Percentiles rank a stretch among this genome's conserved stretches.
These are phyloP conservation scores for Emydocephalus ijimae DNA, from an alignment of 2,113 vertebrate genomes.

Conservation along the genomic window DNA sequence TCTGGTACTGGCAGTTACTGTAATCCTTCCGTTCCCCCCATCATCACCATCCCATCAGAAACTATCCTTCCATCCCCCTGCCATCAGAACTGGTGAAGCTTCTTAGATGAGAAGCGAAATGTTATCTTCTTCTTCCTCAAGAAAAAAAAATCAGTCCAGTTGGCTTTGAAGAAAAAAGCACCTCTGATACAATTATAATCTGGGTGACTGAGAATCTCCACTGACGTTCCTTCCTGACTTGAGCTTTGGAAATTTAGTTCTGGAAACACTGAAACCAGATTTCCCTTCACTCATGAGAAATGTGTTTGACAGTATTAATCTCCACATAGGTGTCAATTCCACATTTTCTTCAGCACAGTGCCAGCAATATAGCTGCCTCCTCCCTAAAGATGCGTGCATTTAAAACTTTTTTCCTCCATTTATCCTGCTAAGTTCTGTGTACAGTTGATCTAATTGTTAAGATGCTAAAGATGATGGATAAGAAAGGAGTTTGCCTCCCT, in stretches of 20 bases:
- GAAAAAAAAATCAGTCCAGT: not conserved
- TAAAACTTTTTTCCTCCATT: not conserved
- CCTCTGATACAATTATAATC: not conserved
- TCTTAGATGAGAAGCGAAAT: not conserved
- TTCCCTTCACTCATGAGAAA: not conserved
- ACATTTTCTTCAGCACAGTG: not conserved
- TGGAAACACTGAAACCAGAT: not conserved
- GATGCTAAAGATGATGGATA: not conserved
- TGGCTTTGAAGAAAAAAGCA: not conserved
- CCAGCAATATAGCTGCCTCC: slow-evolving; percentile 8
- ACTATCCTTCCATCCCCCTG: not conserved
- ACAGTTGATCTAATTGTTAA: slow-evolving; percentile 37
- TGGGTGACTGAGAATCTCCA: not conserved
- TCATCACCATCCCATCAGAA: not conserved
- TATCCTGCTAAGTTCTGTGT: slow-evolving; percentile 26
- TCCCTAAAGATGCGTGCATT: not conserved
- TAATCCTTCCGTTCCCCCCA: not conserved
- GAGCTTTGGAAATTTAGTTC: fast-evolving
- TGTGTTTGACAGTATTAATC: not conserved
- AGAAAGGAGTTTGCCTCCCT: slow-evolving; percentile 29
- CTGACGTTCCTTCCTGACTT: not conserved
- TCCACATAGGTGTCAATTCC: slow-evolving; percentile 13
- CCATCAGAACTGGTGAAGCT: not conserved
- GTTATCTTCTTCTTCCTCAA: not conserved
- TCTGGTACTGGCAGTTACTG: not conserved